Percentiles rank a stretch among this genome's conserved stretches.
These are phyloP conservation scores for Rhinogobius similis DNA, from an alignment of 2,113 vertebrate species.

Conservation along the genomic window DNA sequence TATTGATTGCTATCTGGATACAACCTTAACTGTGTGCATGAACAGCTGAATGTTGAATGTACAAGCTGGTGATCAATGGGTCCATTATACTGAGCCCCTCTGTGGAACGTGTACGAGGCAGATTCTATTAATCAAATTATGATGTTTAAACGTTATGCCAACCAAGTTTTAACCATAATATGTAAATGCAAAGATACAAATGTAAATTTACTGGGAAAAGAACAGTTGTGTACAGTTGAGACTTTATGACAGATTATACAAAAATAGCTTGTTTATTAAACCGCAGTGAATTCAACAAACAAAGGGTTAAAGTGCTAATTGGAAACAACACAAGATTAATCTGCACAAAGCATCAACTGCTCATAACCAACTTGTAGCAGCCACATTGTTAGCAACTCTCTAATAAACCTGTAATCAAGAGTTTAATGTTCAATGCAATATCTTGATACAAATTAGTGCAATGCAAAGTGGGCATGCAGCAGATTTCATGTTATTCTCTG, in stretches of 20 bases:
- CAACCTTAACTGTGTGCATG: background rate
- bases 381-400: background rate
- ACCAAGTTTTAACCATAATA: background rate
- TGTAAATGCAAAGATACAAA: background rate
- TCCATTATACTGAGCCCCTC: conserved; percentile 21
- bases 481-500: conserved; percentile 12
- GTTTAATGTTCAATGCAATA: conserved; percentile 11
- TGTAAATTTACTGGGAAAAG: background rate
- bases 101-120: conserved; percentile 18
- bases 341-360: background rate
- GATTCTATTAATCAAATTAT: conserved; percentile 13
- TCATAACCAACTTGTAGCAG: background rate
- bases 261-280: background rate
- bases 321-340: background rate
- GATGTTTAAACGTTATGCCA: background rate
- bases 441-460: conserved; percentile 12
- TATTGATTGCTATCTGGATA: background rate
- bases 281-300: background rate
- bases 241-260: background rate
- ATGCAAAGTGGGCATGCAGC: conserved; percentile 11
- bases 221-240: background rate
- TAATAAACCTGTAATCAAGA: background rate
- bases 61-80: conserved; percentile 27
- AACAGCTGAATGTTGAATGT: conserved; percentile 9
- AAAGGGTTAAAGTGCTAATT: conserved; percentile 2